phyloP scores from a whole-genome alignment of 2,113 vertebrate species.

The Dendrocopos noguchii region DNA sequence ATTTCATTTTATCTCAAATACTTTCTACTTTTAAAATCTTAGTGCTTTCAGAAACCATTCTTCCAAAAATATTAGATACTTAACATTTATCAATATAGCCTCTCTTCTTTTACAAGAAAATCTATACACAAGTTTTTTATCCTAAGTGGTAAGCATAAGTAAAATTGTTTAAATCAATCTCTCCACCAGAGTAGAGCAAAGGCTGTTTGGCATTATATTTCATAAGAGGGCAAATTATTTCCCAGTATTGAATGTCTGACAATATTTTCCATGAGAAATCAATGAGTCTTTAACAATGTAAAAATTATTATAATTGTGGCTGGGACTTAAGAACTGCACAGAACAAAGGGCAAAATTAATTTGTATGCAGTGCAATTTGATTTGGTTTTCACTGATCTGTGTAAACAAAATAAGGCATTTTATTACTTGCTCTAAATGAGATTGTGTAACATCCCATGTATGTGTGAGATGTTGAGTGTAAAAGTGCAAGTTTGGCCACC shows the following conservation, averaged over 20 bases:
- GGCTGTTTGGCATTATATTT: background rate
- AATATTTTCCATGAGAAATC: background rate
- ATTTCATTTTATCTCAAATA: background rate
- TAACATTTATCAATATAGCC: background rate
- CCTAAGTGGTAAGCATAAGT: background rate
- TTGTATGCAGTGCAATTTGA: background rate
- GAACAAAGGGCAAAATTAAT: background rate
- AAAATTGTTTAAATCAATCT: conserved; percentile 6
- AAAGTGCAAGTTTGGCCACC: background rate
- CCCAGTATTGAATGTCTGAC: background rate
- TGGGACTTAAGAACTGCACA: background rate
- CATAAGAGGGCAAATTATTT: background rate
- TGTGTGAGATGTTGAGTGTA: background rate
- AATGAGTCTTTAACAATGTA: background rate
- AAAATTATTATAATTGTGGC: background rate
- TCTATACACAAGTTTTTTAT: background rate
- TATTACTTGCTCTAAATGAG: background rate
- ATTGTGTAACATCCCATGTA: background rate
- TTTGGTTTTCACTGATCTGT: background rate
- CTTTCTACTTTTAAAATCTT: background rate
- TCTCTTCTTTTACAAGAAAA: conserved; percentile 16
- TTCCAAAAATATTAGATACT: background rate
- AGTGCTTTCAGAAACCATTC: background rate
- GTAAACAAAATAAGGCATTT: background rate
- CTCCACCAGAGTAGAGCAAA: background rate